A percentile compares a stretch with the other conserved stretches of the same genome.
Evolutionary conservation across 92 coral and sea anemone genomes (phyloP).

Genomic region (Parazoanthus darwini): DNA sequence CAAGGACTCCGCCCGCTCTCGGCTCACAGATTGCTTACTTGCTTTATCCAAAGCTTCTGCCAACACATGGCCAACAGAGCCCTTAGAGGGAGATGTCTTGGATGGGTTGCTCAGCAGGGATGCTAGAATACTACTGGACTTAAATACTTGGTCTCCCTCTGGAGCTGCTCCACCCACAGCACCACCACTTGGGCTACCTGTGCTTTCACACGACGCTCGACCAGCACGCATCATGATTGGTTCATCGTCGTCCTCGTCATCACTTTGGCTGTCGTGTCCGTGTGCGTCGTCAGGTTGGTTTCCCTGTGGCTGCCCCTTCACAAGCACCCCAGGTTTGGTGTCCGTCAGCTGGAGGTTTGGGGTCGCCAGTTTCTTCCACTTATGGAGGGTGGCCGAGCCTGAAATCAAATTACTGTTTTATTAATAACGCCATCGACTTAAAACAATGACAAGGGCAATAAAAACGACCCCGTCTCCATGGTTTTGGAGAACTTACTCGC

Average conservation of each 20-base stretch:
- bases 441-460: neutral
- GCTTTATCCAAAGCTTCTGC: conserved; percentile 83
- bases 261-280: conserved; percentile 56
- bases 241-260: conserved; percentile 75
- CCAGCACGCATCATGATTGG: conserved; percentile 61
- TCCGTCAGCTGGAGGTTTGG: conserved; percentile 88
- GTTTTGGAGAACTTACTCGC: too few species aligned
- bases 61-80: conserved; percentile 83
- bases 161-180: conserved; percentile 59
- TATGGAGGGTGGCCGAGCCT: conserved; percentile 93
- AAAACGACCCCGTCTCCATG: too few species aligned
- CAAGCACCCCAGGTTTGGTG: conserved; percentile 93
- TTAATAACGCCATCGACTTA: neutral
- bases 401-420: neutral
- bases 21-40: conserved; percentile 70
- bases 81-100: conserved; percentile 59
- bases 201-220: neutral
- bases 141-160: conserved; percentile 55
- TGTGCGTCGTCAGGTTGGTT: conserved; percentile 45
- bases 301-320: conserved; percentile 64
- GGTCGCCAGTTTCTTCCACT: conserved; percentile 96
- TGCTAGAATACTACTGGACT: conserved; percentile 69
- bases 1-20: conserved; percentile 81
- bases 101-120: conserved; percentile 79
- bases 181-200: conserved; percentile 32